Percentiles rank a stretch among this genome's conserved stretches.
Evolutionary conservation across 1,140 invertebrate genomes (phyloP).

Genomic region (Centruroides sculpturatus): DNA sequence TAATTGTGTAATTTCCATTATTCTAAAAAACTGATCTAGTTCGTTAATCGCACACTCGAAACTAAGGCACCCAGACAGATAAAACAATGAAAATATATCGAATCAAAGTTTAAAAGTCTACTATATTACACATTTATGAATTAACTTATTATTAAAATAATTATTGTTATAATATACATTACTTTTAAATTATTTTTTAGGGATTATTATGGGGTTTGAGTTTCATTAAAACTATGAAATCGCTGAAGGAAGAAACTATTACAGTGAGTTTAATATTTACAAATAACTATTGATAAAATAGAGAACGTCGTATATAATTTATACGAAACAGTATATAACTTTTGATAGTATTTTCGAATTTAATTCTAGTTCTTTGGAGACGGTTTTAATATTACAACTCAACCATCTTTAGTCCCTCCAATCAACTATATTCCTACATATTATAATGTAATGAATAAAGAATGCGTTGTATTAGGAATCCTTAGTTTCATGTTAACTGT

Average conservation of each 20-base stretch:
- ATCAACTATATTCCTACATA: conserved; percentile 39
- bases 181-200: conserved; percentile 3
- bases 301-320: background rate
- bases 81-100: too few species aligned
- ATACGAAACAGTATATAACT: background rate
- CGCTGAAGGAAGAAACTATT: conserved; percentile 4
- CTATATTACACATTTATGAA: too few species aligned
- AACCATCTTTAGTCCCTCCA: conserved; percentile 12
- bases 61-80: too few species aligned
- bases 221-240: conserved; percentile 9
- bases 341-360: background rate
- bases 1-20: too few species aligned
- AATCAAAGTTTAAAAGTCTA: too few species aligned
- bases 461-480: conserved; percentile 59
- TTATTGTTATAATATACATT: too few species aligned
- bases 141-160: background rate
- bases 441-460: conserved; percentile 51
- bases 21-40: too few species aligned
- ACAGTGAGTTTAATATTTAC: conserved; percentile 1
- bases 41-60: too few species aligned
- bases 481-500: conserved; percentile 63
- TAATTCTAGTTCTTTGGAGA: background rate
- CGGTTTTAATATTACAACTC: conserved; percentile 9
- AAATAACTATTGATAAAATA: background rate
- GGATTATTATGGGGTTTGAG: conserved; percentile 10